phyloP scores from a whole-genome alignment of 2,797 vertebrate species.

The Oreochromis mossambicus region DNA sequence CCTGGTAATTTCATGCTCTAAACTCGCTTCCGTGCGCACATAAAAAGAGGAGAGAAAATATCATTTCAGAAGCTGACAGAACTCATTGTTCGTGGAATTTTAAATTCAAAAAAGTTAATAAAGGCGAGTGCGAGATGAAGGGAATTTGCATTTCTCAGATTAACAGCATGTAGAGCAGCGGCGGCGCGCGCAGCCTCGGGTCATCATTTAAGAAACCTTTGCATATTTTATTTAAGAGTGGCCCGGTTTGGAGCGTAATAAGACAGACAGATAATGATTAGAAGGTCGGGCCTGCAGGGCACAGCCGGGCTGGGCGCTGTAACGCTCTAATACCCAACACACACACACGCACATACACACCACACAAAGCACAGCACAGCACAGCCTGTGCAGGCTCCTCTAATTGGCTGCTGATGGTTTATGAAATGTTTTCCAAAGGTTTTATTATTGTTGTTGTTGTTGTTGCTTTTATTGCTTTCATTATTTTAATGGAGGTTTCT shows the following conservation, averaged over 20 bases:
- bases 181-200: slow-evolving; percentile 99
- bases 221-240: slow-evolving; percentile 99
- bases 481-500: slow-evolving; percentile 78
- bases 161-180: slow-evolving; percentile 99
- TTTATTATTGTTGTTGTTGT: slow-evolving; percentile 85
- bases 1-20: slow-evolving; percentile 99
- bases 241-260: slow-evolving; percentile 99
- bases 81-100: slow-evolving; percentile 99
- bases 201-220: slow-evolving; percentile 99
- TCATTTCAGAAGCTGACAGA: slow-evolving; percentile 99
- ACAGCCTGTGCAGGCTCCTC: slow-evolving; percentile 91
- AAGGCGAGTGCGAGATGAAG: slow-evolving; percentile 99
- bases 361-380: slow-evolving; percentile 78
- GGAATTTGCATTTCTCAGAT: slow-evolving; percentile 99
- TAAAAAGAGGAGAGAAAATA: slow-evolving; percentile 98
- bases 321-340: slow-evolving; percentile 77
- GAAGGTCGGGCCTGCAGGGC: slow-evolving; percentile 99
- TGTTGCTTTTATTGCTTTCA: slow-evolving; percentile 83
- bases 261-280: slow-evolving; percentile 99
- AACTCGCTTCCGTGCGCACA: slow-evolving; percentile 95
- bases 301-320: slow-evolving; percentile 91
- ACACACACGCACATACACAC: slow-evolving; percentile 52
- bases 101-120: slow-evolving; percentile 99
- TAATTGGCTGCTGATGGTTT: slow-evolving; percentile 99
- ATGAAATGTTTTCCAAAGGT: slow-evolving; percentile 91